Evolutionary conservation across 2,797 vertebrate species (phyloP).

Genomic region (Gouania willdenowi): DNA sequence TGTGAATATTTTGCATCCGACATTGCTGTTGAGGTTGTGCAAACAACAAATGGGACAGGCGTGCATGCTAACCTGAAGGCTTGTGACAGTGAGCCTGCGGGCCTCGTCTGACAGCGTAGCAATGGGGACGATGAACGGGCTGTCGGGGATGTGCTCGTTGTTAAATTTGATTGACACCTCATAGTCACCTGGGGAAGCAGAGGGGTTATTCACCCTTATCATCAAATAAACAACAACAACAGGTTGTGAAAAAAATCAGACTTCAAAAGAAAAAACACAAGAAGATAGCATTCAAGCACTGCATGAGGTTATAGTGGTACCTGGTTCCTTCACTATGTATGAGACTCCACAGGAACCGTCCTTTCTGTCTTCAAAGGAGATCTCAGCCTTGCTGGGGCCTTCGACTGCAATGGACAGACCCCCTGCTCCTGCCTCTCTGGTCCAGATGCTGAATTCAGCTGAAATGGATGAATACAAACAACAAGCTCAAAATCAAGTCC

Average conservation of each 20-base stretch:
- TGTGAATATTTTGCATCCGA: background rate
- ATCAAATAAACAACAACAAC: constrained; percentile 13
- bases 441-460: constrained; percentile 96
- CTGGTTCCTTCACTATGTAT: constrained; percentile 90
- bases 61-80: constrained; percentile 82
- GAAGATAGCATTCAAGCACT: background rate
- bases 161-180: constrained; percentile 99
- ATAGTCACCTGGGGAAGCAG: constrained; percentile 82
- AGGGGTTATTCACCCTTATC: constrained; percentile 32
- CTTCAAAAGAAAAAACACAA: background rate
- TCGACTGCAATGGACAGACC: constrained; percentile 91
- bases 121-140: constrained; percentile 91
- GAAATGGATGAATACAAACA: too few species aligned
- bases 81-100: constrained; percentile 88
- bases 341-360: constrained; percentile 92
- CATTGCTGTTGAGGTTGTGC: constrained; percentile 1
- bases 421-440: constrained; percentile 88
- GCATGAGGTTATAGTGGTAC: constrained; percentile 61
- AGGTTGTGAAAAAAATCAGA: background rate
- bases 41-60: constrained; percentile 7
- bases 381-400: constrained; percentile 92
- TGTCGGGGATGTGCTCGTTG: constrained; percentile 95
- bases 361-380: constrained; percentile 91
- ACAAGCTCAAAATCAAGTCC: background rate
- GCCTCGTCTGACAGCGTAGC: constrained; percentile 92